Percentiles rank a stretch among this genome's conserved stretches.
Evolutionary conservation across 2,888 invertebrate genomes (phyloP).

Genomic region (Germaria angustata): DNA sequence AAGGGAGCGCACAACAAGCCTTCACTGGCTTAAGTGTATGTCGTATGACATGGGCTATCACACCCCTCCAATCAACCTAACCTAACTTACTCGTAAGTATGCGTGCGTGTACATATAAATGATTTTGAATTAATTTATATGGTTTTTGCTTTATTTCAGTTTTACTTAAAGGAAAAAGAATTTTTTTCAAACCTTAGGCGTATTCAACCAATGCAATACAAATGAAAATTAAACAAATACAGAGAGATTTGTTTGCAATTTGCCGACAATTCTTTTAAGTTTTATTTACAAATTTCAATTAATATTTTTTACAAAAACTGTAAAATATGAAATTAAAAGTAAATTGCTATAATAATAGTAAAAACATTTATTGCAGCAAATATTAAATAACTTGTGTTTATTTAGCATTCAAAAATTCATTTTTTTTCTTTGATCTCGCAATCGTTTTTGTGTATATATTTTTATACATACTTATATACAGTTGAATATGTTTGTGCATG

Average conservation of each 20-base stretch:
- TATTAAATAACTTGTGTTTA: neutral
- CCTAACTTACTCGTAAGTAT: no score
- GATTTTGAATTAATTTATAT: no score
- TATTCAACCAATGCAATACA: neutral
- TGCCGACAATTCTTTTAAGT: neutral
- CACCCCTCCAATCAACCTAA: neutral
- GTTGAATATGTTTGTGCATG: neutral
- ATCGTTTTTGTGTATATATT: no score
- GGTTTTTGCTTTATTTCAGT: neutral
- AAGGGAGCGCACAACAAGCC: no score
- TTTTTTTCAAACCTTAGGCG: neutral
- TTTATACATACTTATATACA: neutral
- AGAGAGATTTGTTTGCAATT: neutral
- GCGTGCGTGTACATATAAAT: no score
- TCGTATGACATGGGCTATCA: no score
- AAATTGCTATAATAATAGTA: conserved; percentile 1
- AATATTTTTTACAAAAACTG: neutral
- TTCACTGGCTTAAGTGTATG: no score
- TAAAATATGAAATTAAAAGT: neutral
- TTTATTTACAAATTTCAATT: neutral
- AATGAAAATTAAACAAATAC: neutral
- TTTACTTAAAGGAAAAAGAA: neutral
- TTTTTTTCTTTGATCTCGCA: no score
- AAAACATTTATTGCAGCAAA: neutral
- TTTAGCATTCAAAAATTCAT: neutral